Evolutionary conservation across 2,113 vertebrate species (phyloP).

Genomic region (Strigops habroptila): DNA sequence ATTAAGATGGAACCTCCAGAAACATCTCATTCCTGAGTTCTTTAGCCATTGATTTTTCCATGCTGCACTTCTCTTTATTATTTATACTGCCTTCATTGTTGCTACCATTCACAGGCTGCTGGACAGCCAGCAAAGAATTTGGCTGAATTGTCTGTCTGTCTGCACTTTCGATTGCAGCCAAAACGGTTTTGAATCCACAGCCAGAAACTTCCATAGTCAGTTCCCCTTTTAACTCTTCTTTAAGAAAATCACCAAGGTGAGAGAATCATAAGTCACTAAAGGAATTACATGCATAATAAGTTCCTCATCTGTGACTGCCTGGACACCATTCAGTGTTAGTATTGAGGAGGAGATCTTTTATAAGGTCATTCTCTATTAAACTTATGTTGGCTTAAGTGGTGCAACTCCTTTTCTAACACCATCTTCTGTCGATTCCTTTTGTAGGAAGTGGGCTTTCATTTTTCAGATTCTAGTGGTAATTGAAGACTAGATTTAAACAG

Average conservation of each 20-base stretch:
- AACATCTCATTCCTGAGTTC: neutral
- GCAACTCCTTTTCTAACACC: neutral
- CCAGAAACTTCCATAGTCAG: neutral
- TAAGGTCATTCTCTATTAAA: neutral
- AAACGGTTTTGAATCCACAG: neutral
- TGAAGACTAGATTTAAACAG: neutral
- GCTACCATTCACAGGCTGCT: neutral
- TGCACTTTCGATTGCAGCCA: neutral
- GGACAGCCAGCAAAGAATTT: neutral
- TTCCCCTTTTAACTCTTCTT: neutral
- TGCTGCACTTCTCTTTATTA: neutral
- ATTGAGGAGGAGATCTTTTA: neutral
- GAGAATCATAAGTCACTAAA: neutral
- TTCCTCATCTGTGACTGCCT: neutral
- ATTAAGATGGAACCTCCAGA: neutral
- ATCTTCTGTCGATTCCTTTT: neutral
- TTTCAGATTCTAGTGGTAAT: neutral
- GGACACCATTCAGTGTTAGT: neutral
- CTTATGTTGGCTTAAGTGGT: neutral
- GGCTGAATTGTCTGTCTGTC: neutral
- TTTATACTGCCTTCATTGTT: neutral
- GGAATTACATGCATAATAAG: neutral
- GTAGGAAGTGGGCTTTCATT: neutral
- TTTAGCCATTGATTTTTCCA: conserved; percentile 6
- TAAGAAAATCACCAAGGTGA: neutral